Percentiles rank a stretch among this genome's conserved stretches.
Conservation (phyloP, 2,888 invertebrate species). For the Adela reaumurella region DNA sequence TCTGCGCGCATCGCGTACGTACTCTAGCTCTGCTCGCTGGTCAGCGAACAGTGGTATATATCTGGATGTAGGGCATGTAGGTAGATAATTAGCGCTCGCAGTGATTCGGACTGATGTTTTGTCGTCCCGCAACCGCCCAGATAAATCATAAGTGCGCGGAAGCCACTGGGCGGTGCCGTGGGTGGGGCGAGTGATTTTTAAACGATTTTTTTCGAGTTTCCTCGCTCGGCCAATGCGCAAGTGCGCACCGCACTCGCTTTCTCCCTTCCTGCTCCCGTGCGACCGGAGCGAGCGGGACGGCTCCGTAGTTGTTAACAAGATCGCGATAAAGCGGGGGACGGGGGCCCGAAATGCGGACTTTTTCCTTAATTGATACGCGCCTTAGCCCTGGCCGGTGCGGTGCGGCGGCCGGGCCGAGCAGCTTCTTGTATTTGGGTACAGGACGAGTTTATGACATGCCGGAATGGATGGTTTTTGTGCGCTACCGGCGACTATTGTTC, state of each 20-base stretch:
- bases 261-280: conserved; percentile 45
- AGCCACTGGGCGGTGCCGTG: conserved; percentile 42
- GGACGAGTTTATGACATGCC: background rate
- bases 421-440: background rate
- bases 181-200: conserved; percentile 53
- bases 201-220: conserved; percentile 50
- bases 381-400: background rate
- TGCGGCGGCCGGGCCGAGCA: no score
- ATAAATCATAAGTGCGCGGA: conserved; percentile 53
- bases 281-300: conserved; percentile 18
- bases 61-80: no score
- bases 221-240: conserved; percentile 41
- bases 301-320: background rate
- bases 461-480: background rate
- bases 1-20: no score
- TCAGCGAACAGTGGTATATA: no score
- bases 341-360: conserved; percentile 25
- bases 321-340: background rate
- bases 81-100: background rate
- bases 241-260: conserved; percentile 26
- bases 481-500: background rate
- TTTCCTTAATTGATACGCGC: conserved; percentile 37
- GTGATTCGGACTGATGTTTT: background rate
- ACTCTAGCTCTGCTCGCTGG: no score
- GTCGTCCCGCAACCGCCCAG: conserved; percentile 21